Evolutionary conservation across 2,797 vertebrate genomes (phyloP).

Genomic region (Champsocephalus esox): DNA sequence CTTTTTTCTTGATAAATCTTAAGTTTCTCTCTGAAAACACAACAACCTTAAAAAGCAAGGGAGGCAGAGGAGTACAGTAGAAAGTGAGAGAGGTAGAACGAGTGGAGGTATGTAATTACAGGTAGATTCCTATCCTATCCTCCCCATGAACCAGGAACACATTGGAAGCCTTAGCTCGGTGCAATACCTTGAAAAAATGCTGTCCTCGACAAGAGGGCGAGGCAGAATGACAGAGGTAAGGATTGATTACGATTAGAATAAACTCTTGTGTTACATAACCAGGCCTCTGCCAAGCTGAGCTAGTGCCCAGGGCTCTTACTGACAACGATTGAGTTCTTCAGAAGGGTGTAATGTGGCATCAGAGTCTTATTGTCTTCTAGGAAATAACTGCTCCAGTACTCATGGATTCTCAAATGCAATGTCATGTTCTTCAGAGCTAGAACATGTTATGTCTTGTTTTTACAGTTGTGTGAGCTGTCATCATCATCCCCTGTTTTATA

Average conservation of each 20-base stretch:
- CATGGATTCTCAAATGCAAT: conserved; percentile 45
- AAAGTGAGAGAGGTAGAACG: conserved; percentile 42
- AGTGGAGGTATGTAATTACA: conserved; percentile 69
- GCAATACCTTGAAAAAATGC: conserved; percentile 76
- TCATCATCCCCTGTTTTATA: neutral
- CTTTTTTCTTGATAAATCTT: conserved; percentile 5
- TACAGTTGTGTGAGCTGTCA: too few relatives aligned
- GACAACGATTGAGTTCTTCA: conserved; percentile 47
- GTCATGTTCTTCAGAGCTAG: neutral
- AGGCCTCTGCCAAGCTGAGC: conserved; percentile 82
- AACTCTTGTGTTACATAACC: conserved; percentile 83
- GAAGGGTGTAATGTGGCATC: conserved; percentile 53
- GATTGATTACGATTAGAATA: conserved; percentile 83
- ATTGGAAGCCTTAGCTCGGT: conserved; percentile 73
- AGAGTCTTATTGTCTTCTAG: conserved; percentile 63
- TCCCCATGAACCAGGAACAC: conserved; percentile 88
- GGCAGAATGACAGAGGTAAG: conserved; percentile 78
- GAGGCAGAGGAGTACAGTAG: conserved; percentile 30
- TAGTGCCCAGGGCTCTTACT: conserved; percentile 81
- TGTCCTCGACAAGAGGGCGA: conserved; percentile 69
- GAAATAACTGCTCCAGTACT: conserved; percentile 41
- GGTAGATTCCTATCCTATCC: conserved; percentile 89
- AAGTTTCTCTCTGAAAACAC: conserved; percentile 8
- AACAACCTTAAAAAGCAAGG: conserved; percentile 25
- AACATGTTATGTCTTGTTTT: neutral